phyloP scores from a whole-genome alignment of 2,888 invertebrate genomes.

The Uropetala carovei region DNA sequence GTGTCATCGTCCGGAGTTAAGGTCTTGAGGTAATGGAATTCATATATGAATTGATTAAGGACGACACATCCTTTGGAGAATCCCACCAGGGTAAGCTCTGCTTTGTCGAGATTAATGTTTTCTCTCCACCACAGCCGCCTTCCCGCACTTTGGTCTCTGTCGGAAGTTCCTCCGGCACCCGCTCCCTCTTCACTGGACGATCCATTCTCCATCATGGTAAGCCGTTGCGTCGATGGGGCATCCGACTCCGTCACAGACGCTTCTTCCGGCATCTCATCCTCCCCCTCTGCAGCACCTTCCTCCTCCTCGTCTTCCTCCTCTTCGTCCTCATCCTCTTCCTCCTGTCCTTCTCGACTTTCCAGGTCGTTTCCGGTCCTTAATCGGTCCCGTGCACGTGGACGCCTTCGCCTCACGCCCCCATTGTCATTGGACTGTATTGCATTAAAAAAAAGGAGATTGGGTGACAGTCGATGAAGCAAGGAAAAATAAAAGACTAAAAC shows the following conservation, averaged over 20 bases:
- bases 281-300: not conserved
- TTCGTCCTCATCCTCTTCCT: constrained; percentile 18
- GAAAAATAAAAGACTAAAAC: too few relatives aligned
- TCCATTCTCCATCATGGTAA: constrained; percentile 40
- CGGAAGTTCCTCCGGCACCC: not conserved
- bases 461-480: not conserved
- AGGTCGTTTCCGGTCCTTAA: not conserved
- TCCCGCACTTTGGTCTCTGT: not conserved
- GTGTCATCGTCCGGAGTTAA: constrained; percentile 81
- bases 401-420: constrained; percentile 34
- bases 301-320: constrained; percentile 37
- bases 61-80: constrained; percentile 97
- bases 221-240: not conserved
- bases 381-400: constrained; percentile 31
- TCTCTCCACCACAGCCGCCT: constrained; percentile 79
- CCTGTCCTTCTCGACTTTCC: not conserved
- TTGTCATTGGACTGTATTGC: not conserved
- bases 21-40: constrained; percentile 86
- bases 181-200: constrained; percentile 26
- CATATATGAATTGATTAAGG: constrained; percentile 92
- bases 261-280: constrained; percentile 36
- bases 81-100: constrained; percentile 83
- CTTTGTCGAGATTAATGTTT: constrained; percentile 78
- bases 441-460: constrained; percentile 58
- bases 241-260: not conserved